Base-by-base conservation (phyloP, 2,888 invertebrate genomes). In the Ptychoptera albimana region DNA sequence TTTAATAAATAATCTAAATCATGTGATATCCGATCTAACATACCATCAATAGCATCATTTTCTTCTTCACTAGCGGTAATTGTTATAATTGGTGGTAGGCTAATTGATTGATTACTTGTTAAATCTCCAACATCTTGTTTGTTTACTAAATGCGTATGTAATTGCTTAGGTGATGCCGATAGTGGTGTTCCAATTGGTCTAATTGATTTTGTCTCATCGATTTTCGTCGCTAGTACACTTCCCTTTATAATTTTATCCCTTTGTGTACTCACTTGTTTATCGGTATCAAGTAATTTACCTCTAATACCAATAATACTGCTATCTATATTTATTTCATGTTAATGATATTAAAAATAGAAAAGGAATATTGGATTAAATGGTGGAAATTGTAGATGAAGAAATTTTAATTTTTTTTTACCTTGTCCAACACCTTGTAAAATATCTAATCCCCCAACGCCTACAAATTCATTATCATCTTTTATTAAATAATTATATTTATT, bases 1-100 rank as follows among this genome's bases (percentile, higher is more conserved):
- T 85, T 85, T 48, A 86, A 67, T 52, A 87, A 67, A 66, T 84
- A 86, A 64, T 86, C 83, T 52, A 87, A 67, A 65, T 87, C 86
- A 57, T 80, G 79, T 2, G 82, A 79, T 55, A 87, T 87, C 58
- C 83, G 77, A 65, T 83, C 79, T 42, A 86, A 65, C 71, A 86
- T 80, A 46, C 77, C 78, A 52, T 75, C 74, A 32, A 67, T 65
- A 48, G 62, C 61, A 43, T 51, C 48, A 14, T 45, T 45, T 43
- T 47, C 51, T 16, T 52, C 53, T 16, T 49, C 48, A n/a, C 46
- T 49, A 49, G 46, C 49, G 34, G 52, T 54, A 40, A 54, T 52
- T 23, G 53, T 54, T 45, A 57, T 55, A 46, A 54, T 56, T 35
- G 56, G 56, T 37, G 52, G 52, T n/a, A 49, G 35, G 15, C 30